Percentiles rank a stretch among this genome's conserved stretches.
phyloP scores from a whole-genome alignment of 1,140 invertebrate genomes.

The Platyscapa corneri region DNA sequence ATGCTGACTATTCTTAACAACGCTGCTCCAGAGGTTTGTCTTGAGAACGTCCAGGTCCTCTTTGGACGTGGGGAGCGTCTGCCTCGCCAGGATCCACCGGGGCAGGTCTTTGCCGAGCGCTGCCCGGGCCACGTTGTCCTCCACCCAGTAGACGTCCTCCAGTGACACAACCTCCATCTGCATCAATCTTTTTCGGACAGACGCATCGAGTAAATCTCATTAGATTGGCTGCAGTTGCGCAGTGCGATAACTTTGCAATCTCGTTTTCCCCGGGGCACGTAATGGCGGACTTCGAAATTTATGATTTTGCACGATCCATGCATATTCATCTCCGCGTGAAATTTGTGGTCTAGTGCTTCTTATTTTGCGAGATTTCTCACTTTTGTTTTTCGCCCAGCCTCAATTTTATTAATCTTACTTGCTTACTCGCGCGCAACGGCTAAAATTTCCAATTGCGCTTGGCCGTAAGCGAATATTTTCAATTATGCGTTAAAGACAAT shows the following conservation, averaged over 20 bases:
- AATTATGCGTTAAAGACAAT: too few relatives aligned
- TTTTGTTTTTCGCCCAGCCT: too few relatives aligned
- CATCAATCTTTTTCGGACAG: constrained; percentile 76
- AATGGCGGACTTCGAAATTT: neutral
- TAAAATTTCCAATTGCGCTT: too few relatives aligned
- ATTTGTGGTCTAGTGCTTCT: neutral
- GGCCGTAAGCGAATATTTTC: too few relatives aligned
- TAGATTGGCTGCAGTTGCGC: too few relatives aligned
- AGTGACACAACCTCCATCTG: constrained; percentile 86
- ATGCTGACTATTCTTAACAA: constrained; percentile 89
- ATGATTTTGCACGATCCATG: neutral
- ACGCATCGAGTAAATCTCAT: neutral
- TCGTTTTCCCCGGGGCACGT: neutral
- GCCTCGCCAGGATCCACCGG: constrained; percentile 85
- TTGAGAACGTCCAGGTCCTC: constrained; percentile 84
- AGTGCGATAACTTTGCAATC: too few relatives aligned
- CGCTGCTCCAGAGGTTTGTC: constrained; percentile 88
- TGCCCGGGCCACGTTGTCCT: constrained; percentile 83
- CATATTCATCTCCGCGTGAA: neutral
- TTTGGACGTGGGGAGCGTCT: constrained; percentile 86
- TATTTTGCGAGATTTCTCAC: neutral
- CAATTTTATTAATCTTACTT: too few relatives aligned
- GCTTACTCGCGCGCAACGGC: too few relatives aligned
- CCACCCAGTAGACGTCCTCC: constrained; percentile 92
- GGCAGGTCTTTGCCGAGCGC: constrained; percentile 86